Percentiles rank a stretch among this genome's conserved stretches.
phyloP scores from a whole-genome alignment of 2,888 invertebrate species.

The Hymenopus coronatus region DNA sequence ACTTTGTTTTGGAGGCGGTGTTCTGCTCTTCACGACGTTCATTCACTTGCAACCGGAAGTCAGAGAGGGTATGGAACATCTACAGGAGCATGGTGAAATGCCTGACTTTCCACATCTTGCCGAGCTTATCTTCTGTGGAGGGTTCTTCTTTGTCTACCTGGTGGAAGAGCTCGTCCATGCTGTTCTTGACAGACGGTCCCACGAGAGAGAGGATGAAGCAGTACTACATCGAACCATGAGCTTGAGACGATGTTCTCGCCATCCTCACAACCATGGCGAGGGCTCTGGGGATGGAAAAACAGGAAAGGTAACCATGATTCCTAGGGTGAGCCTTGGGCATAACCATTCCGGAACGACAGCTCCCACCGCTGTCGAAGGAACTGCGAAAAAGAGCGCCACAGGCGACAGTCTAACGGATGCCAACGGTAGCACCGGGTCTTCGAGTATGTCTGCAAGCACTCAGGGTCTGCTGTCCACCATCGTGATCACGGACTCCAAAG shows the following conservation, averaged over 20 bases:
- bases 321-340: slow-evolving; percentile 38
- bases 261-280: slow-evolving; percentile 28
- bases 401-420: slow-evolving; percentile 7
- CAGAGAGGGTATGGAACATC: slow-evolving; percentile 53
- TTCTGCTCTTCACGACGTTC: slow-evolving; percentile 62
- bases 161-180: slow-evolving; percentile 61
- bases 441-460: slow-evolving; percentile 39
- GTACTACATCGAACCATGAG: slow-evolving; percentile 56
- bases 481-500: slow-evolving; percentile 31
- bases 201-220: slow-evolving; percentile 48
- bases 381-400: not conserved
- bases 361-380: not conserved
- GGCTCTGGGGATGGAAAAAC: not conserved
- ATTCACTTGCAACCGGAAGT: slow-evolving; percentile 65
- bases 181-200: slow-evolving; percentile 47
- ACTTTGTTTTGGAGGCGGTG: slow-evolving; percentile 64
- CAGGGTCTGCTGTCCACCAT: slow-evolving; percentile 38
- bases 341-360: not conserved
- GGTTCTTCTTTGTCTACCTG: slow-evolving; percentile 63
- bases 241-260: slow-evolving; percentile 49
- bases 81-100: slow-evolving; percentile 49
- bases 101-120: slow-evolving; percentile 49
- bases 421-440: slow-evolving; percentile 30
- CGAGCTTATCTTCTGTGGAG: slow-evolving; percentile 59
- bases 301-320: slow-evolving; percentile 38